Base-by-base conservation (phyloP, 2,797 vertebrate species). In the Sebastolobus alascanus region DNA sequence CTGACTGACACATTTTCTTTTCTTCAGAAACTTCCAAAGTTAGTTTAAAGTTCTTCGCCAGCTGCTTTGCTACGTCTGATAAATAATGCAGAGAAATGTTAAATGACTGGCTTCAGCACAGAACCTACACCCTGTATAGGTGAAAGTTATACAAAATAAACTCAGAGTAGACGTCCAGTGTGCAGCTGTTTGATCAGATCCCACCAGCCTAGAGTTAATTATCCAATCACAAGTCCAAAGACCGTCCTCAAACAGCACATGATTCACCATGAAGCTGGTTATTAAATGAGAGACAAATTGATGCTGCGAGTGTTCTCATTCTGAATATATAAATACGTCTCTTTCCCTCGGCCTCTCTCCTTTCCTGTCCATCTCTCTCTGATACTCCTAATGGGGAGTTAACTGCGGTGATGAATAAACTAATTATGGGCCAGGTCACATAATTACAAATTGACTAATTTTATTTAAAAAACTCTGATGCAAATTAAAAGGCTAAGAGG, bases 381-480 rank as follows among this genome's bases (percentile, higher is more conserved):
- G 80, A 76, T 79, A 77, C 84, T 87, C 84, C 92, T 94, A 94
- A 95, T 94, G 92, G 93, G 89, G 94, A 95, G 92, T 95, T 96
- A 95, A 95, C 93, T 92, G 89, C 87, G 67, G 89, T 90, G 94
- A 94, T 94, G 95, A 95, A 96, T 96, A 96, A 96, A 96, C 95
- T 95, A 95, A 96, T 96, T 96, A 96, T 46, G 80, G 90, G 71
- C 89, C 84, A 92, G 95, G 95, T 95, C 95, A 94, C 94, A 95
- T 95, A 95, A 96, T 96, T 95, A 95, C 95, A 95, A 95, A 96
- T 92, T 94, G 95, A 96, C 94, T 95, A 90, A 95, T 95, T 96
- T 95, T 94, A 95, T 95, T 95, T 89, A 84, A 91, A 95, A 95
- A 95, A 75, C 88, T 91, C 80, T 85, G 92, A 95, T 94, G 94